phyloP scores from a whole-genome alignment of 2,797 vertebrate genomes.

The Gallirallus australis region DNA sequence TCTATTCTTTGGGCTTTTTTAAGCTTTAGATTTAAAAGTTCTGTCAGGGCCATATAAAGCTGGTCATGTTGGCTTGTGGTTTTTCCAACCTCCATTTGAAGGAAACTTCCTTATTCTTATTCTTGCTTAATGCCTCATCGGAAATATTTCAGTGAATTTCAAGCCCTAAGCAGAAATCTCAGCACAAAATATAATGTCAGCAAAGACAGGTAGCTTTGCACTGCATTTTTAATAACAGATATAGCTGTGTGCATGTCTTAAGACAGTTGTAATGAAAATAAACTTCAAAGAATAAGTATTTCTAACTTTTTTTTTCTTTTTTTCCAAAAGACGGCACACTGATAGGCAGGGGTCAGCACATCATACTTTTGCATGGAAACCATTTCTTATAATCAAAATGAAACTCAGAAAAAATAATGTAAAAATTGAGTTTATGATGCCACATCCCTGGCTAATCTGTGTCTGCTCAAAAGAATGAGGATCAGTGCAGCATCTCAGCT shows the following conservation, averaged over 20 bases:
- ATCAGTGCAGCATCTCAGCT: background rate
- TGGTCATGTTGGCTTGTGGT: background rate
- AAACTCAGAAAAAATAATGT: background rate
- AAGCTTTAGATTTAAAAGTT: background rate
- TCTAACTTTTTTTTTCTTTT: background rate
- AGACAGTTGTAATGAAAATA: background rate
- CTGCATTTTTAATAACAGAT: conserved; percentile 4
- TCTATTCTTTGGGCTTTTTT: background rate
- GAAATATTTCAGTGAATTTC: background rate
- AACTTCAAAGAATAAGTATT: conserved; percentile 5
- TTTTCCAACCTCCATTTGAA: background rate
- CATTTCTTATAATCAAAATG: background rate
- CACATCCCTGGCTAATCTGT: background rate
- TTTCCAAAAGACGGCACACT: background rate
- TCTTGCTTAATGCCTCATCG: background rate
- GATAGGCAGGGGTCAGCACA: background rate
- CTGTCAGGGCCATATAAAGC: background rate
- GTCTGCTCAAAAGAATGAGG: background rate
- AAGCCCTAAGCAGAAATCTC: background rate
- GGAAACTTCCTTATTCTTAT: background rate
- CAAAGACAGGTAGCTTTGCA: conserved; percentile 4
- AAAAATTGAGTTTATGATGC: background rate
- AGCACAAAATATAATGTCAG: background rate
- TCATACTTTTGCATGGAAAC: background rate
- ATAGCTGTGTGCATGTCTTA: background rate